Percentiles rank a stretch among this genome's conserved stretches.
Conservation (phyloP, 2,797 vertebrate genomes). For the Macrochelys suwanniensis region DNA sequence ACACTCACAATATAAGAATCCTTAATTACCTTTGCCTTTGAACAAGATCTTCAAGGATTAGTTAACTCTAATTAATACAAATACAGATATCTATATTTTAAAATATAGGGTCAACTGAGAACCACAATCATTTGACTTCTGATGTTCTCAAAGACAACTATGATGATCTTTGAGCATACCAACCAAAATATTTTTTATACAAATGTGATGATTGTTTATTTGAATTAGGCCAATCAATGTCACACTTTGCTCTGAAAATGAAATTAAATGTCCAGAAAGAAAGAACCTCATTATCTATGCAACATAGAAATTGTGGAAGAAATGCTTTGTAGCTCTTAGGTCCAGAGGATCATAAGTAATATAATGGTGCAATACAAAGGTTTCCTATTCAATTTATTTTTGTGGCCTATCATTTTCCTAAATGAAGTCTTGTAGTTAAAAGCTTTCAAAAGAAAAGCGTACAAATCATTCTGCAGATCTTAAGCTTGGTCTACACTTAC, state of each 20-base stretch:
- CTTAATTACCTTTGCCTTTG: background rate
- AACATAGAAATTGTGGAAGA: slow-evolving; percentile 1
- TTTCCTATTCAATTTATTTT: slow-evolving; percentile 31
- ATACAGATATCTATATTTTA: background rate
- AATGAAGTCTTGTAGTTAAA: background rate
- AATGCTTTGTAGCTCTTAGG: background rate
- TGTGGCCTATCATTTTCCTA: background rate
- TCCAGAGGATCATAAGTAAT: slow-evolving; percentile 11
- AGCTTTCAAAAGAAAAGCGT: background rate
- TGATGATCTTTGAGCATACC: rapidly evolving
- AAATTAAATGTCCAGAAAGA: slow-evolving; percentile 36
- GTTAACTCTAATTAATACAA: background rate
- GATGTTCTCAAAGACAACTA: background rate
- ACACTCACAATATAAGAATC: background rate
- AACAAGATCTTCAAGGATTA: rapidly evolving
- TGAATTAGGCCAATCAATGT: background rate
- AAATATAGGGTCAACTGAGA: background rate
- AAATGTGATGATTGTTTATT: background rate
- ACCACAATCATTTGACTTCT: too few species aligned
- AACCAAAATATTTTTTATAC: background rate
- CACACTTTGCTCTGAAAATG: slow-evolving; percentile 14
- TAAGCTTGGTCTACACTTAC: background rate
- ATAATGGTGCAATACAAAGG: background rate
- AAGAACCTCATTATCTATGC: background rate
- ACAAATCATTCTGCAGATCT: background rate